These are phyloP conservation scores for Lapara coniferarum DNA, from an alignment of 2,888 invertebrate species.

Conservation along the genomic window DNA sequence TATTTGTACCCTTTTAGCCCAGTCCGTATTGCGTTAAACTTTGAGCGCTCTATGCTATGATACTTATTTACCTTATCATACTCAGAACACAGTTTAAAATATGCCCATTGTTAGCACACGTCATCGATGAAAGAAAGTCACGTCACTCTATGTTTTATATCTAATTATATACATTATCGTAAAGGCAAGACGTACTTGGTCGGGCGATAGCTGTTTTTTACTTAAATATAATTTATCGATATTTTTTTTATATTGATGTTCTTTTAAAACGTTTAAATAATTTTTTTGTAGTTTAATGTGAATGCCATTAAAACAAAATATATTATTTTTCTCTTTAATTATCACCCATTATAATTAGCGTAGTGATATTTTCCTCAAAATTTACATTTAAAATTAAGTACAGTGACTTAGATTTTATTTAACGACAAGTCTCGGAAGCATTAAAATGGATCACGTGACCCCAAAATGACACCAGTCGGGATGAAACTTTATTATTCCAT, in stretches of 20 bases:
- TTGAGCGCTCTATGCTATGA: conserved; percentile 30
- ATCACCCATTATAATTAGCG: too few relatives aligned
- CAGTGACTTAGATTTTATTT: too few relatives aligned
- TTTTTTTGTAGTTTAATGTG: not conserved
- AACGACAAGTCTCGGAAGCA: too few relatives aligned
- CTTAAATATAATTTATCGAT: conserved; percentile 17
- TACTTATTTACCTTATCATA: conserved; percentile 28
- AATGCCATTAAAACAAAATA: not conserved
- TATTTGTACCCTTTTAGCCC: conserved; percentile 15
- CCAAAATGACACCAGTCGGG: too few relatives aligned
- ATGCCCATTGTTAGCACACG: conserved; percentile 22
- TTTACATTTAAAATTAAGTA: too few relatives aligned
- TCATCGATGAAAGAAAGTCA: conserved; percentile 25
- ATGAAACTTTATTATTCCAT: not conserved
- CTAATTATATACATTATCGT: conserved; percentile 42
- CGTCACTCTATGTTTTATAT: conserved; percentile 28
- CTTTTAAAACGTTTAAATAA: not conserved
- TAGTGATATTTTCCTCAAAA: too few relatives aligned
- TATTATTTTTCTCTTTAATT: too few relatives aligned
- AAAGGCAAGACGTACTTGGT: conserved; percentile 73
- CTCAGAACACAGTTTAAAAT: conserved; percentile 28
- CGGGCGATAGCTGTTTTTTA: conserved; percentile 69
- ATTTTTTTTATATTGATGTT: not conserved
- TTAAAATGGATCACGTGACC: too few relatives aligned
- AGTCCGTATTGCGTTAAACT: conserved; percentile 24